Evolutionary conservation across 2,888 invertebrate species (phyloP), one percentile per base, ranked within the genome.

Genomic region (Drosophila differens): DNA sequence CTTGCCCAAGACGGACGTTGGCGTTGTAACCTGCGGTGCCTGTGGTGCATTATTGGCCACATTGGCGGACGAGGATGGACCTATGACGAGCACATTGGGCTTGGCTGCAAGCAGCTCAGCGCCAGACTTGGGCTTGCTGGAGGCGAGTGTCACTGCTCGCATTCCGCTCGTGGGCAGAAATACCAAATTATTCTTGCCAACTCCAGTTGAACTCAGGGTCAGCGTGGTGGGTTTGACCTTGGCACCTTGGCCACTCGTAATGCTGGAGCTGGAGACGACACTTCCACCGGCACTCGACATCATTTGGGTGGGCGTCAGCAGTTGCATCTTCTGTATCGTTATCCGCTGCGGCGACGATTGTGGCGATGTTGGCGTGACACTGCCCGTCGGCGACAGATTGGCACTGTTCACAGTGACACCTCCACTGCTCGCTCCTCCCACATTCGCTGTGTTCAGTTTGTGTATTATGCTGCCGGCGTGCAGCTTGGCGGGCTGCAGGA

Each of bases 241-340:
- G 19, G 76, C 54, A 22, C 73, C 67, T 30, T 28, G n/a, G 14
- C 74, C 41, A 30, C 77, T 78, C 7, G 79, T 70, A n/a, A 76
- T 51, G 58, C 52, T 66, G 47, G 58, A 37, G 1, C 67, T 57
- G 61, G 76, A 62, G 44, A 54, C 67, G 39, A 49, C 68, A 41
- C 66, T 58, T 33, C 68, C 79, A 52, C 81, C 76, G 22, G 66
- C 67, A 70, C 55, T 82, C 32, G 91, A 76, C 30, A 81, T 79
- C 51, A 85, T 71, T 59, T 92, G 83, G 4, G 89, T 86, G 25
- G 81, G 68, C 47, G 92, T 90, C 44, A 93, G 79, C 59, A 93
- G 85, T 70, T 93, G 93, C 70, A 93, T 91, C 70, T 93, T 93
- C 63, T 93, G 93, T 86, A 93, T 91, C 49, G 92, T 91, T 51